Evolutionary conservation across 2,113 vertebrate genomes (phyloP), one percentile per base, ranked within the genome.

Genomic region (Misgurnus anguillicaudatus): DNA sequence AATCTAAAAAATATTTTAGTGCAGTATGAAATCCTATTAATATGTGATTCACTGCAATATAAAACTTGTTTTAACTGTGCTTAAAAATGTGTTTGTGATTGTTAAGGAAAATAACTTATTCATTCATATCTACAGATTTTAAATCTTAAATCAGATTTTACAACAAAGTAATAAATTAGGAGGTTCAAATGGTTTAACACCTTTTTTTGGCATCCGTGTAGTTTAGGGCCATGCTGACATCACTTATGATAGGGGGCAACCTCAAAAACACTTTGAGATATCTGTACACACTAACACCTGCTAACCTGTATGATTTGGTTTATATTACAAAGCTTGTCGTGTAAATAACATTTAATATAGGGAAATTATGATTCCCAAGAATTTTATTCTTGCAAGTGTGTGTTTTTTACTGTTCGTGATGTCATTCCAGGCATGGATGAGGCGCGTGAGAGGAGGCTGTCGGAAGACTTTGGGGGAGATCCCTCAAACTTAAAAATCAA

Each of bases 381-480:
- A 64, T 21, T 6, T 19, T n/a, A 16, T 51, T 6, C 13, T 39
- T 1, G 2, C 61, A 64, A 45, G 45, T 76, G 24, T 76, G 24
- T n/a, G 31, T n/a, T 57, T 55, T 17, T 57, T 24, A 19, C 9
- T 72, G 61, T 17, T 6, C 14, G 63, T 71, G 77, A 73, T 85
- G 77, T 80, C 62, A 80, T 71, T 68, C n/a, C 14, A 74, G 64
- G 78, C 69, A 21, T 66, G 77, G 71, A 78, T 82, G 78, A 77
- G 84, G 80, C 67, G 74, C 66, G 68, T 66, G 66, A 82, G 68
- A 75, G 48, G 45, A 76, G 74, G 74, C 63, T 73, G 82, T 41
- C 63, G 78, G 82, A 53, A 73, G 65, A 80, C 79, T 81, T 75
- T 82, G 72, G 74, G 80, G 69, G 69, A 85, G 81, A 80, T 75